These are phyloP conservation scores for Epinephelus coioides DNA, from an alignment of 2,797 vertebrate species.

Conservation along the genomic window DNA sequence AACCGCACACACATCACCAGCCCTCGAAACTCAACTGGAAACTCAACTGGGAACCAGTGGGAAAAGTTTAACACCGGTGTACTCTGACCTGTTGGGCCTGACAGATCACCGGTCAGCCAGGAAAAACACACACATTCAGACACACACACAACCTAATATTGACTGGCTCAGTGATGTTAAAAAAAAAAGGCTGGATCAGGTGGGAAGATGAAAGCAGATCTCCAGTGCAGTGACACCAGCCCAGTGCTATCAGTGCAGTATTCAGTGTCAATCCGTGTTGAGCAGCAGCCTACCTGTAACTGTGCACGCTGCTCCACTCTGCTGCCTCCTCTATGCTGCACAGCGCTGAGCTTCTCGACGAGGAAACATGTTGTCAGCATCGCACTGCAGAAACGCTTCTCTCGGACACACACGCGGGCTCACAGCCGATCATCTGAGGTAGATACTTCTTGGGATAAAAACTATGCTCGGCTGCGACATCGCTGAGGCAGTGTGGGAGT, in stretches of 20 bases:
- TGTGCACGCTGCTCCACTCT: conserved; percentile 60
- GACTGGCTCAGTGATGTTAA: conserved; percentile 1
- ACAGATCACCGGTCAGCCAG: conserved; percentile 32
- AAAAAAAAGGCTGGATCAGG: too few relatives aligned
- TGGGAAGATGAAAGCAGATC: neutral
- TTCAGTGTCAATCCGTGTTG: neutral
- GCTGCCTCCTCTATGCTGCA: conserved; percentile 68
- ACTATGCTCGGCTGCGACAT: conserved; percentile 57
- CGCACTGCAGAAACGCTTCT: conserved; percentile 43
- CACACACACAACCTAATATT: neutral
- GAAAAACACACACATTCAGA: too few relatives aligned
- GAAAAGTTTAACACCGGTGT: conserved; percentile 65
- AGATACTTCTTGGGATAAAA: conserved; percentile 17
- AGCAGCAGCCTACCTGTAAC: conserved; percentile 68
- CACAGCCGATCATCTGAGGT: conserved; percentile 48
- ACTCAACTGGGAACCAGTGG: conserved; percentile 8
- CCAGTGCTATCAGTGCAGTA: neutral
- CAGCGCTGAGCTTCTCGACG: conserved; percentile 56
- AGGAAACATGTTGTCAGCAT: conserved; percentile 70
- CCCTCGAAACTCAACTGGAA: neutral
- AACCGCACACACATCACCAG: conserved; percentile 23
- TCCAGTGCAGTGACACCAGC: neutral
- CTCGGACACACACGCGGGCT: conserved; percentile 25
- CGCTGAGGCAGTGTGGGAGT: conserved; percentile 54
- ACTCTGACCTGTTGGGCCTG: conserved; percentile 79